phyloP scores from a whole-genome alignment of 2,888 invertebrate species.

The Malthinus flaveolus region DNA sequence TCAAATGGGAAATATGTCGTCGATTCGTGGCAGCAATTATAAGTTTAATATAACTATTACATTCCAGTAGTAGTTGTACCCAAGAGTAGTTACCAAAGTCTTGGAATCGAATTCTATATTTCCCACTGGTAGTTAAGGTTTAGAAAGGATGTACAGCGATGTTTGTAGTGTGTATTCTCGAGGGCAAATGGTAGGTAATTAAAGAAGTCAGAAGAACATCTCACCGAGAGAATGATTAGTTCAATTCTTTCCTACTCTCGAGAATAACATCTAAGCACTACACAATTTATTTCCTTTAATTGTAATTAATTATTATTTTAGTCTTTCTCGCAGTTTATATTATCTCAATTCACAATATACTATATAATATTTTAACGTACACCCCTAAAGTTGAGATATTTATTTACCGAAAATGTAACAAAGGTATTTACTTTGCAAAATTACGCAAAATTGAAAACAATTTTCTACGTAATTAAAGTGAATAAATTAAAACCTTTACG shows the following conservation, averaged over 20 bases:
- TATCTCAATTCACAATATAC: no score
- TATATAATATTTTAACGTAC: no score
- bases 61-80: slow-evolving; percentile 22
- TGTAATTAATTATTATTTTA: no score
- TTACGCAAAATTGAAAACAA: no score
- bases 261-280: not conserved
- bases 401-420: no score
- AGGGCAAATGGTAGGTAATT: slow-evolving; percentile 32
- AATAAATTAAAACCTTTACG: no score
- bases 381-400: no score
- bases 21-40: slow-evolving; percentile 26
- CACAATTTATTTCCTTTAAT: not conserved
- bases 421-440: no score
- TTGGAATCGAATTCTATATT: slow-evolving; percentile 23
- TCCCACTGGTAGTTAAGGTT: slow-evolving; percentile 12
- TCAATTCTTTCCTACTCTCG: slow-evolving; percentile 33
- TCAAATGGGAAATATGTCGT: slow-evolving; percentile 23
- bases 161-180: slow-evolving; percentile 25
- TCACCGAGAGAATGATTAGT: slow-evolving; percentile 35
- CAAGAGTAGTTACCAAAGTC: slow-evolving; percentile 24
- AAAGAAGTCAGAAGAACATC: slow-evolving; percentile 35
- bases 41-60: slow-evolving; percentile 28
- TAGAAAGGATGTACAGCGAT: slow-evolving; percentile 18
- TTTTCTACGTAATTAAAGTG: no score
- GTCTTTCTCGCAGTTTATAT: no score